A percentile compares a stretch with the other conserved stretches of the same genome.
Evolutionary conservation across 2,888 invertebrate species (phyloP).

Genomic region (Helleia helle): DNA sequence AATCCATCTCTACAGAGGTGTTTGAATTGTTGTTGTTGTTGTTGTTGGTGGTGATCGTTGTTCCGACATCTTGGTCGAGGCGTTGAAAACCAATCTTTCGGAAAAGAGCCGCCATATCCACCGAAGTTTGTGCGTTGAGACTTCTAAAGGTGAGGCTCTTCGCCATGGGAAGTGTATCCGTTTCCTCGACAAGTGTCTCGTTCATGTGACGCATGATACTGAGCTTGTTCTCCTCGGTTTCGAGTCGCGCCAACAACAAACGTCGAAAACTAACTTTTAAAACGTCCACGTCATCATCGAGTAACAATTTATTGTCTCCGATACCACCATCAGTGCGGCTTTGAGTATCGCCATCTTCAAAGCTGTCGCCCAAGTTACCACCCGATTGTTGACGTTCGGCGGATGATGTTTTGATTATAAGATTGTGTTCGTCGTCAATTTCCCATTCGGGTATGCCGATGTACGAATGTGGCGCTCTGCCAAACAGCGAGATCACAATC

Average conservation of each 20-base stretch:
- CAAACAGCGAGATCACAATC: slow-evolving; percentile 8
- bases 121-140: slow-evolving; percentile 5
- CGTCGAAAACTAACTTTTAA: not conserved
- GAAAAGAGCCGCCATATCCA: slow-evolving; percentile 5
- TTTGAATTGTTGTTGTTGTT: not conserved
- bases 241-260: slow-evolving; percentile 2
- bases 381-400: not conserved
- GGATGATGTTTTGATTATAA: slow-evolving; percentile 4
- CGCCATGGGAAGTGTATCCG: not conserved
- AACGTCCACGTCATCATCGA: slow-evolving; percentile 4
- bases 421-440: slow-evolving; percentile 8
- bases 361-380: not conserved
- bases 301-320: not conserved
- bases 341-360: not conserved
- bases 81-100: slow-evolving; percentile 3
- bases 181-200: slow-evolving; percentile 7
- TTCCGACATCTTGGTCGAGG: not conserved
- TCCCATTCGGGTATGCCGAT: slow-evolving; percentile 8
- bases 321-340: not conserved
- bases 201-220: slow-evolving; percentile 4
- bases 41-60: not conserved
- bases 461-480: slow-evolving; percentile 6
- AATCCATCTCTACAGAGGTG: slow-evolving; percentile 1
- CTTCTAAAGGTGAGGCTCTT: slow-evolving; percentile 6
- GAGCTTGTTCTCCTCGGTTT: slow-evolving; percentile 1